Evolutionary conservation across 2,113 vertebrate species (phyloP).

Genomic region (Oncorhynchus kisutch): DNA sequence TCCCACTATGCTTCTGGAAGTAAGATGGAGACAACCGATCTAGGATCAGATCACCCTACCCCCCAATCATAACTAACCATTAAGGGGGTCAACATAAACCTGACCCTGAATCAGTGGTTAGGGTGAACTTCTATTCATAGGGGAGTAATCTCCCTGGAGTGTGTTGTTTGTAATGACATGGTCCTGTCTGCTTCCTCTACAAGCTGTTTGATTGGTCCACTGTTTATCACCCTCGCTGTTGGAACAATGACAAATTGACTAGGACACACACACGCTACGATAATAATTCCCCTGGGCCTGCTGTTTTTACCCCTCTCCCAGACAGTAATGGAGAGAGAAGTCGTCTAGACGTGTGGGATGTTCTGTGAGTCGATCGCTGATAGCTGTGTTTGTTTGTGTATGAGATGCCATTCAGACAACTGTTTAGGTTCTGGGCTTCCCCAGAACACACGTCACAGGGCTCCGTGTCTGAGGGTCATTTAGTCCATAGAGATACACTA

Average conservation of each 20-base stretch:
- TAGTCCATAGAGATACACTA: no score
- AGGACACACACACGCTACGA: not conserved
- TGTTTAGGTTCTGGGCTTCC: no score
- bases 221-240: not conserved
- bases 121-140: not conserved
- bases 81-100: no score
- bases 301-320: not conserved
- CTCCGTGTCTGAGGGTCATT: no score
- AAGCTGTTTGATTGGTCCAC: not conserved
- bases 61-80: no score
- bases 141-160: not conserved
- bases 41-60: no score
- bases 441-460: no score
- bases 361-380: conserved; percentile 1
- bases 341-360: conserved; percentile 9
- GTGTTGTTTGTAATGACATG: conserved; percentile 21
- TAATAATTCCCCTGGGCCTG: not conserved
- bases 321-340: not conserved
- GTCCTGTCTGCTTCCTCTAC: not conserved
- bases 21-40: no score
- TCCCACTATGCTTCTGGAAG: no score
- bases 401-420: no score
- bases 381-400: not conserved
- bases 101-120: no score
- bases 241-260: conserved; percentile 1